These are phyloP conservation scores for Natator depressus DNA, from an alignment of 2,113 vertebrate species.

Conservation along the genomic window DNA sequence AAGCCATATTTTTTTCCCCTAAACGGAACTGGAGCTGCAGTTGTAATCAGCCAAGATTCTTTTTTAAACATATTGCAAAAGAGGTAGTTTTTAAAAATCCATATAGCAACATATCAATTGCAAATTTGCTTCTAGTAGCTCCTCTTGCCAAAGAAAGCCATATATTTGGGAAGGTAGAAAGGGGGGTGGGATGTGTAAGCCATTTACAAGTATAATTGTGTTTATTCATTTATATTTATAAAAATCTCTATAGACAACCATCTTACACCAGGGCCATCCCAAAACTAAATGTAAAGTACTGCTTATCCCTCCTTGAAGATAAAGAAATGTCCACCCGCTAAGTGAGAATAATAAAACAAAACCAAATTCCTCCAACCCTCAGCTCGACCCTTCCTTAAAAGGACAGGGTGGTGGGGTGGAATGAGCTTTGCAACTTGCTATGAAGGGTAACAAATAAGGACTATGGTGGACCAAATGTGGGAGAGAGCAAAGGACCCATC, in stretches of 20 bases:
- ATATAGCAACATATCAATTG: background rate
- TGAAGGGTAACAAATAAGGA: constrained; percentile 62
- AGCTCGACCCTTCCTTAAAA: constrained; percentile 27
- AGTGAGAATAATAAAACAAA: constrained; percentile 23
- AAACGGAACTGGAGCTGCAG: constrained; percentile 77
- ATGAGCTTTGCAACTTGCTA: constrained; percentile 41
- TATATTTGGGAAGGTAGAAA: background rate
- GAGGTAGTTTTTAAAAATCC: constrained; percentile 56
- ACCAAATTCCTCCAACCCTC: constrained; percentile 12
- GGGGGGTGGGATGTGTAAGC: background rate
- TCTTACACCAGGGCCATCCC: background rate
- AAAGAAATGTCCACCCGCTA: background rate
- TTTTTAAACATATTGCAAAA: constrained; percentile 49
- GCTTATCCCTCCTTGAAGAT: background rate
- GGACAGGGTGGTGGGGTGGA: constrained; percentile 8
- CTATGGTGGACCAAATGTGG: constrained; percentile 51
- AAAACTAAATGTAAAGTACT: background rate
- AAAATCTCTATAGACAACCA: background rate
- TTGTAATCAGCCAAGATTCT: constrained; percentile 75
- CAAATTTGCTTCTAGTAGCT: constrained; percentile 35
- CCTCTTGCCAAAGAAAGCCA: constrained; percentile 34
- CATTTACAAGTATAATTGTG: background rate
- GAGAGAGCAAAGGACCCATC: constrained; percentile 54
- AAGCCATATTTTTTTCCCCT: constrained; percentile 77
- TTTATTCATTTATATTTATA: constrained; percentile 2